These are phyloP conservation scores for Acanthosoma haemorrhoidale DNA, from an alignment of 2,888 invertebrate species.

Conservation along the genomic window DNA sequence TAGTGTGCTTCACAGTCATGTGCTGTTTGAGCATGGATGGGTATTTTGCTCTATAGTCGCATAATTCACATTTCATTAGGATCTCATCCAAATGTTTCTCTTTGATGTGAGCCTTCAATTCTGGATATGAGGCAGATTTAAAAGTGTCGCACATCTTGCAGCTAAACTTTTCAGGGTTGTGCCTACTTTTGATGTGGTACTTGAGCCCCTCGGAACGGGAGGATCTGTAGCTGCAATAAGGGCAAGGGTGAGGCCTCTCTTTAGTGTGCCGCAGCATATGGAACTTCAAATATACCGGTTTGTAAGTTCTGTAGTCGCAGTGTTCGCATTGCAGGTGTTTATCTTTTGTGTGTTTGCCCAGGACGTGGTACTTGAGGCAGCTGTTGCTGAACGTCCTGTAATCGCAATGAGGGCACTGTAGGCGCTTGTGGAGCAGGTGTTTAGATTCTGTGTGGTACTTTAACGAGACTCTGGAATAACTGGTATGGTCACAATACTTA, in stretches of 20 bases:
- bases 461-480: no score
- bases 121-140: background rate
- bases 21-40: background rate
- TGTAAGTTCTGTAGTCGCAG: background rate
- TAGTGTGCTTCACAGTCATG: background rate
- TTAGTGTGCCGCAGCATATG: background rate
- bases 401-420: conserved; percentile 9
- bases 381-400: background rate
- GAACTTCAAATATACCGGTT: background rate
- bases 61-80: background rate
- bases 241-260: background rate
- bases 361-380: background rate
- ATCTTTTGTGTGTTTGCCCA: background rate
- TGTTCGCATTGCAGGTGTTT: background rate
- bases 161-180: background rate
- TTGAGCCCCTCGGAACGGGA: background rate
- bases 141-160: background rate
- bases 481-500: no score
- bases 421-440: no score
- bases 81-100: background rate
- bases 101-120: background rate
- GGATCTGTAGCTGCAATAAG: background rate
- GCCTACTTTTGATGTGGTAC: background rate
- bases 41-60: background rate
- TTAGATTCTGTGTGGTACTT: no score